Percentiles rank a stretch among this genome's conserved stretches.
Conservation (phyloP, 2,113 vertebrate species). For the Paracanthobrama guichenoti region DNA sequence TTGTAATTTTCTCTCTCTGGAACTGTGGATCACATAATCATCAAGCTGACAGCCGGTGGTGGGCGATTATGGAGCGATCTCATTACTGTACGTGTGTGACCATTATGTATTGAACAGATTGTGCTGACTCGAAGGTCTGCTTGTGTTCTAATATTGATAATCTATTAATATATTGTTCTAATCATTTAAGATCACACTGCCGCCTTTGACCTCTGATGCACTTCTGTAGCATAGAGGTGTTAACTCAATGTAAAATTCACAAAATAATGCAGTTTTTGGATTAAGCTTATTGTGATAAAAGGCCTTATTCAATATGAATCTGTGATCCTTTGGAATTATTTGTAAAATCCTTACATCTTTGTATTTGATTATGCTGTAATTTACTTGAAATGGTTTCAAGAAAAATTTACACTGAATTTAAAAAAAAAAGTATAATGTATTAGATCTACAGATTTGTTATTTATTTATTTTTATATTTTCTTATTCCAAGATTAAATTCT, state of each 20-base stretch:
- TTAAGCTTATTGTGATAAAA: not conserved
- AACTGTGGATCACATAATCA: conserved; percentile 43
- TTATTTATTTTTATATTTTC: too few relatives aligned
- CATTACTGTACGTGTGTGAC: conserved; percentile 37
- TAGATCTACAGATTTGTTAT: too few relatives aligned
- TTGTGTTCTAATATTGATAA: conserved; percentile 14
- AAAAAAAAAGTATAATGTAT: too few relatives aligned
- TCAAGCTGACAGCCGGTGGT: conserved; percentile 31
- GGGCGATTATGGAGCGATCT: conserved; percentile 35
- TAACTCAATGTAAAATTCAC: not conserved
- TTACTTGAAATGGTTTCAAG: too few relatives aligned
- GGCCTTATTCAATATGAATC: not conserved
- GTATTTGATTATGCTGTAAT: too few relatives aligned
- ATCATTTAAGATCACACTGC: not conserved
- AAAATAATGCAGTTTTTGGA: not conserved
- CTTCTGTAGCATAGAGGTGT: not conserved
- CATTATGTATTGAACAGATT: conserved; percentile 16
- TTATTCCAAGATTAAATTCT: not conserved
- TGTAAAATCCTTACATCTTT: not conserved
- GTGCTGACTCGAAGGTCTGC: conserved; percentile 14
- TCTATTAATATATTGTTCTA: conserved; percentile 1
- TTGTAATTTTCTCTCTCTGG: conserved; percentile 30
- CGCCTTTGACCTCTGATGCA: not conserved
- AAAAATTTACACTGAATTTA: not conserved
- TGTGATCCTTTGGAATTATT: not conserved